phyloP scores from a whole-genome alignment of 2,113 vertebrate genomes.

The Elachura formosa region DNA sequence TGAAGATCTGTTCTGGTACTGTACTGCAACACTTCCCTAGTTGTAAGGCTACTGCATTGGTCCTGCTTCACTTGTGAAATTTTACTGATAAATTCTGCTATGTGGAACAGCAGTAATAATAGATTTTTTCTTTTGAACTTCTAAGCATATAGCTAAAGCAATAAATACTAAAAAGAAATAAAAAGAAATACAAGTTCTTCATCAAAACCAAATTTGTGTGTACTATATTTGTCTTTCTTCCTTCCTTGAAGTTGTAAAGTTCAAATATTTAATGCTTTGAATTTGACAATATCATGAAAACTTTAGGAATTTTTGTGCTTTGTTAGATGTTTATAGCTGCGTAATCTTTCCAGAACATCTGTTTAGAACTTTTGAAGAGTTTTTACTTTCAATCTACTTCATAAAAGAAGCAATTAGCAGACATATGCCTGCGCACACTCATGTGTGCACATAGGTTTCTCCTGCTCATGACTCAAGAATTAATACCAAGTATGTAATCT shows the following conservation, averaged over 20 bases:
- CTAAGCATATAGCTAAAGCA: neutral
- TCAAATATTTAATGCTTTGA: neutral
- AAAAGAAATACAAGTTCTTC: neutral
- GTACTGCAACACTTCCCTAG: neutral
- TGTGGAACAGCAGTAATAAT: neutral
- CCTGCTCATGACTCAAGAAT: neutral
- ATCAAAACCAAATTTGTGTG: neutral
- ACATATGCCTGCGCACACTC: rapidly evolving
- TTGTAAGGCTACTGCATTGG: neutral
- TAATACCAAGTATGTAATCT: neutral
- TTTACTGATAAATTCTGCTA: neutral
- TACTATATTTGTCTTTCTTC: neutral
- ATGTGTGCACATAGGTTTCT: neutral
- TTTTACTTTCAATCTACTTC: neutral
- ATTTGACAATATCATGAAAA: neutral
- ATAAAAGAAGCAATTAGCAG: neutral
- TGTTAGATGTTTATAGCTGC: neutral
- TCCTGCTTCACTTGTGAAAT: neutral
- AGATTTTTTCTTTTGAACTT: neutral
- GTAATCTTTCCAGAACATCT: neutral
- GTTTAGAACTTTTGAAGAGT: neutral
- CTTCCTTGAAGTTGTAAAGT: neutral
- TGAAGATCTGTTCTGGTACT: neutral
- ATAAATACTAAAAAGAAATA: neutral
- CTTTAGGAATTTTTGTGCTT: neutral